phyloP scores from a whole-genome alignment of 2,888 invertebrate species.

The Thecophora atra region DNA sequence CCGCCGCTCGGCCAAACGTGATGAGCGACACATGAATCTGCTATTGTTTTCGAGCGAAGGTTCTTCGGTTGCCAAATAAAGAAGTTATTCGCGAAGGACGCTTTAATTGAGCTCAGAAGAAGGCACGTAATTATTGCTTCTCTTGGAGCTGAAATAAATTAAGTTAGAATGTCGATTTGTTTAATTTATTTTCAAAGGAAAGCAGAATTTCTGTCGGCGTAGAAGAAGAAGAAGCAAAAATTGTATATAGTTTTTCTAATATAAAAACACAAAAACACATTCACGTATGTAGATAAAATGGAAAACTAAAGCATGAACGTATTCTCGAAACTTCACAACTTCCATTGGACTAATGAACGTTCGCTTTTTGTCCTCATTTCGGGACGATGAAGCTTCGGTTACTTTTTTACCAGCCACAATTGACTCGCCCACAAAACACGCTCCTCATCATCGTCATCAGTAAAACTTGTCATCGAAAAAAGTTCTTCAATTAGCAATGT shows the following conservation, averaged over 20 bases:
- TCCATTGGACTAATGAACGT: constrained; percentile 18
- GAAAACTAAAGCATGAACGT: background rate
- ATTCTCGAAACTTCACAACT: background rate
- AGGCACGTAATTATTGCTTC: constrained; percentile 20
- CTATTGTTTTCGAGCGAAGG: constrained; percentile 32
- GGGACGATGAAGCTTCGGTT: constrained; percentile 17
- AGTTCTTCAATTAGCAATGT: constrained; percentile 28
- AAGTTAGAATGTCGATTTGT: background rate
- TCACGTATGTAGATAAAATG: background rate
- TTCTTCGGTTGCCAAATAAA: constrained; percentile 30
- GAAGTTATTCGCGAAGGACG: constrained; percentile 30
- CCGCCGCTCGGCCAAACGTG: constrained; percentile 32
- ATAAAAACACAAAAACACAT: background rate
- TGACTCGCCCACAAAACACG: constrained; percentile 14
- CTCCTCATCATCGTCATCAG: constrained; percentile 21
- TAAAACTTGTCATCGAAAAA: constrained; percentile 21
- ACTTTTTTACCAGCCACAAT: constrained; percentile 10
- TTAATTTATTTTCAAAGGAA: background rate
- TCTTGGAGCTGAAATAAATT: background rate
- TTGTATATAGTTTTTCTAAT: background rate
- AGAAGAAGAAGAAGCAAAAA: background rate
- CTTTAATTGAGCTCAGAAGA: constrained; percentile 28
- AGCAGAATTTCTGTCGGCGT: background rate
- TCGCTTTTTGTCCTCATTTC: constrained; percentile 18
- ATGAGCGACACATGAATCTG: constrained; percentile 40